Conservation (phyloP, 2,797 vertebrate genomes). For the Vultur gryphus region DNA sequence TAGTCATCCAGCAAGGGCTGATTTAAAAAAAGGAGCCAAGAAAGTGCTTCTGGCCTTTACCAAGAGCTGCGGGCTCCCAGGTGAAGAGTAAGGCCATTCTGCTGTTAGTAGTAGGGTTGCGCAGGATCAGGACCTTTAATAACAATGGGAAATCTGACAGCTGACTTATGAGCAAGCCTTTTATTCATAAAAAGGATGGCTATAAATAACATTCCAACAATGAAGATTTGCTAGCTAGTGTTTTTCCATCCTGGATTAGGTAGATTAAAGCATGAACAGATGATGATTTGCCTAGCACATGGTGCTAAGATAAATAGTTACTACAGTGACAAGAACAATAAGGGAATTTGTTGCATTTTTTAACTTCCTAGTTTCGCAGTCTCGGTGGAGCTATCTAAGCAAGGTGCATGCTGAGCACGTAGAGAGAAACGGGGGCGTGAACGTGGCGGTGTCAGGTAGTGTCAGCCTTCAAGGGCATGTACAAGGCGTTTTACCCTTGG, state of each 20-base stretch:
- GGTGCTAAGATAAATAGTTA: not conserved
- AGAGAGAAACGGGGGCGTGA: not conserved
- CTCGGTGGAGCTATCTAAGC: not conserved
- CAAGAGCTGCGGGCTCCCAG: not conserved
- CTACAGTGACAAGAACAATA: not conserved
- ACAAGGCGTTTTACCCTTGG: not conserved
- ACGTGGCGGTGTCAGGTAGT: not conserved
- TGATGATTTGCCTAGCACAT: not conserved
- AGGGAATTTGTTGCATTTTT: not conserved
- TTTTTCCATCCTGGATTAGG: not conserved
- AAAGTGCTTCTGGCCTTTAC: not conserved
- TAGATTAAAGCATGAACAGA: not conserved
- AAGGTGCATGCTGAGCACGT: not conserved
- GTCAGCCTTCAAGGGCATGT: not conserved
- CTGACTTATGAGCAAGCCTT: not conserved
- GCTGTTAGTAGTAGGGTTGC: not conserved
- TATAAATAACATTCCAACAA: conserved; percentile 1
- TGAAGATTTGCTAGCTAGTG: not conserved
- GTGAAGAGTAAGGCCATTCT: not conserved
- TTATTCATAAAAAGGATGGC: not conserved
- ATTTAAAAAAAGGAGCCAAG: not conserved
- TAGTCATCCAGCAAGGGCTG: not conserved
- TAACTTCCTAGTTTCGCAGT: not conserved
- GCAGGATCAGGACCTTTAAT: not conserved
- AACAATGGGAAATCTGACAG: not conserved